phyloP scores from a whole-genome alignment of 2,888 invertebrate species.

The Scaptomyza polygonia region DNA sequence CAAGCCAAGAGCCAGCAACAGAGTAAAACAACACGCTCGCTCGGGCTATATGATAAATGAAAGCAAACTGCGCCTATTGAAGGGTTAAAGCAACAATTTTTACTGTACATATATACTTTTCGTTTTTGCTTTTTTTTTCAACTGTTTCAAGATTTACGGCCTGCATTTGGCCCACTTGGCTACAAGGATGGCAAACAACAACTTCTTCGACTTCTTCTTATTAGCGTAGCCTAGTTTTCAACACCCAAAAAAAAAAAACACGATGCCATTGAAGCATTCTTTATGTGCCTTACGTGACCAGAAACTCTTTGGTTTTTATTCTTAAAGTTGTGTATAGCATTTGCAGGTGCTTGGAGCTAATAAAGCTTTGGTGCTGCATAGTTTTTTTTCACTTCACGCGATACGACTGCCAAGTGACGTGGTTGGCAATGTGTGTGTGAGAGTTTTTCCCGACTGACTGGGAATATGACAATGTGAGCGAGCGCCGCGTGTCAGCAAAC shows the following conservation, averaged over 20 bases:
- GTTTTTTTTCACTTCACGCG: slow-evolving; percentile 52
- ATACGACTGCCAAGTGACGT: slow-evolving; percentile 30
- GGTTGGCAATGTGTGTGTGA: neutral
- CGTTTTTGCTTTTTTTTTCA: slow-evolving; percentile 22
- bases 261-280: slow-evolving; percentile 73
- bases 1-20: slow-evolving; percentile 9
- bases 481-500: slow-evolving; percentile 53
- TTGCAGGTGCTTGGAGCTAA: slow-evolving; percentile 52
- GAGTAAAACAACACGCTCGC: slow-evolving; percentile 15
- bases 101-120: neutral
- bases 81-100: slow-evolving; percentile 59
- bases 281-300: slow-evolving; percentile 75
- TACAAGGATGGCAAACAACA: slow-evolving; percentile 19
- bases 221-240: slow-evolving; percentile 68
- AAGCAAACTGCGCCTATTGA: slow-evolving; percentile 39
- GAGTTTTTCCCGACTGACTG: slow-evolving; percentile 18
- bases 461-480: slow-evolving; percentile 67
- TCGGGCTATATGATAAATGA: slow-evolving; percentile 67
- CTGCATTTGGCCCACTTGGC: slow-evolving; percentile 57
- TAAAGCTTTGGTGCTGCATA: slow-evolving; percentile 51
- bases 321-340: slow-evolving; percentile 30
- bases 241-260: slow-evolving; percentile 3
- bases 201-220: slow-evolving; percentile 39
- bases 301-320: slow-evolving; percentile 66
- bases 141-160: slow-evolving; percentile 59